A percentile compares a stretch with the other conserved stretches of the same genome.
phyloP scores from a whole-genome alignment of 2,797 vertebrate species.

The Smutsia temminckii region DNA sequence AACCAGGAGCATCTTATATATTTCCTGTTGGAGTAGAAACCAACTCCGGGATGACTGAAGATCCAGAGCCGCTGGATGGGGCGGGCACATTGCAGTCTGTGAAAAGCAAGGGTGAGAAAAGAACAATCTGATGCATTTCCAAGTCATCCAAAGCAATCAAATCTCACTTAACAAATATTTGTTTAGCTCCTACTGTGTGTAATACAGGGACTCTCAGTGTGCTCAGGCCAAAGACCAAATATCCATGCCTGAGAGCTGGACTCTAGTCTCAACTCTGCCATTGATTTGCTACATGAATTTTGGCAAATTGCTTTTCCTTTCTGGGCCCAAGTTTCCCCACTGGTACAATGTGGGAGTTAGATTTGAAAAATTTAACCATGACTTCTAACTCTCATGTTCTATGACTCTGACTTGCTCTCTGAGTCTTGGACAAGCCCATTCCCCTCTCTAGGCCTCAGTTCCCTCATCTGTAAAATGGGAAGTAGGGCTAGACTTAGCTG shows the following conservation, averaged over 20 bases:
- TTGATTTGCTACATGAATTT: not conserved
- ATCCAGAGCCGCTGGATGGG: not conserved
- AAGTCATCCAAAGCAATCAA: not conserved
- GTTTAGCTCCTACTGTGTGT: not conserved
- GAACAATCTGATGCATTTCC: not conserved
- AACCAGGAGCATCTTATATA: not conserved
- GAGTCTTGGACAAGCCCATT: not conserved
- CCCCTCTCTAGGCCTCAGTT: constrained; percentile 3
- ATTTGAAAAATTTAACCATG: not conserved
- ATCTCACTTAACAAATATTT: not conserved
- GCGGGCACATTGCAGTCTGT: not conserved
- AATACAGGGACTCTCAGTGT: not conserved
- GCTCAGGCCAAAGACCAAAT: not conserved
- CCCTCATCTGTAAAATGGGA: constrained; percentile 67
- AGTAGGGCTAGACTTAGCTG: not conserved
- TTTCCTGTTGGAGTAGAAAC: not conserved
- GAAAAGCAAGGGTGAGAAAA: not conserved
- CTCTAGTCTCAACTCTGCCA: not conserved
- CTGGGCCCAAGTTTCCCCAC: not conserved
- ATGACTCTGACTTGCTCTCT: not conserved
- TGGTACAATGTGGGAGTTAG: not conserved
- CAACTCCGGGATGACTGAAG: not conserved
- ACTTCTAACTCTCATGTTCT: not conserved
- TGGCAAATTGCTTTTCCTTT: not conserved
- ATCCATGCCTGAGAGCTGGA: not conserved